Evolutionary conservation across 53 echinoderm and acorn worm species (phyloP), one percentile per base, ranked within the genome.

Genomic region (Stichopus horrens): DNA sequence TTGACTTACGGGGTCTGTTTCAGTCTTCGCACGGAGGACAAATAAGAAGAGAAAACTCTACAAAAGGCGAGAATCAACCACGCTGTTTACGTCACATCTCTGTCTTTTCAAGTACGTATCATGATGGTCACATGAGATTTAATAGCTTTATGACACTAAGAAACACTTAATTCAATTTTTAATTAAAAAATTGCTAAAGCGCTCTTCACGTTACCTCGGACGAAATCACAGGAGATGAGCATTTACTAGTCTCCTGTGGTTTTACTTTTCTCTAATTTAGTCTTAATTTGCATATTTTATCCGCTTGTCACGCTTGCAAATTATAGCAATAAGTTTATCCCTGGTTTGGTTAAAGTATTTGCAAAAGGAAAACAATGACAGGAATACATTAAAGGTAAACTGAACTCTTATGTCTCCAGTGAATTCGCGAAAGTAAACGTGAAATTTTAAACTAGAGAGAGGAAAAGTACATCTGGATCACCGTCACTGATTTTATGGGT

Each of bases 241-340:
- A 71, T 71, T 5, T n/a, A 71, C 71, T 71, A 18, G 71, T 18
- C 71, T 71, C 21, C 71, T 71, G 7, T 21, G 71, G 71, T 71
- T 13, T 71, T 71, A 71, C 71, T 71, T 71, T 71, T 13, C n/a
- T 71, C 19, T 71, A 71, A 71, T 71, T 71, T 18, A 71, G 6
- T 18, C 71, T 6, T 71, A 71, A 71, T 71, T 71, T 71, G 71
- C 71, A 71, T 71, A 71, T 71, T 71, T 71, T 71, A 71, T 71
- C 71, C 71, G 18, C 71, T 71, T 71, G 71, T 71, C 71, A 71
- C 71, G 71, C 71, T 71, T 37, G 37, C 71, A 18, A 71, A 6
- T 71, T 71, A 71, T 71, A 7, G 63, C 14, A 63, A 63, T 63
- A 63, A 63, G 10, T 71, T 16, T 71, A 71, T 71, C 18, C 14